Base-by-base conservation (phyloP, 1,140 invertebrate species). In the Aradophagus sp. region DNA sequence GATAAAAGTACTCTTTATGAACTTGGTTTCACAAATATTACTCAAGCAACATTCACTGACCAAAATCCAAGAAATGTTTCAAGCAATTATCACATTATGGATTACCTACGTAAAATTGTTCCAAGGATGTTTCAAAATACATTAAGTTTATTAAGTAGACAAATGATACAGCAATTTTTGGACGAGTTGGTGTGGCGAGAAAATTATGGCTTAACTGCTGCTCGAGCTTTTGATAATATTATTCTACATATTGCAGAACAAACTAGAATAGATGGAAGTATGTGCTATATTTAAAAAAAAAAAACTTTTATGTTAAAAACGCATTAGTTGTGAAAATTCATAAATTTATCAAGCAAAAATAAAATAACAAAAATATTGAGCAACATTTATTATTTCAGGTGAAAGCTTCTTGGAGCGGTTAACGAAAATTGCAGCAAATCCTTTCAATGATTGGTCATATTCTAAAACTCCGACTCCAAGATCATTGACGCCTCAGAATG, bases 121-220 rank as follows among this genome's bases (percentile, higher is more conserved):
- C 94, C 94, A 0, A 88, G 93, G 78, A 95, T 95, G 93, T 96
- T 95, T 82, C 91, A 95, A 86, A 95, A 94, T 80, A 95, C 94
- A 0, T 80, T 96, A 5, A 94, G 93, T 12, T 82, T 95, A 44
- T 84, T 96, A 0, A 95, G 92, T 3, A 86, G 93, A 38, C 91
- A 93, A 80, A 93, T 95, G 80, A 95, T 95, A 75, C 94, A 96
- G 78, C 93, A 96, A 77, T 95, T 96, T 80, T 83, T 97, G 29
- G 94, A 96, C 77, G 95, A 97, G 79, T 84, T 97, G 2, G 92
- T 93, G 7, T 95, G 93, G 93, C 77, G 90, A 62, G 90, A 92
- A 80, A 89, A 90, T 70, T 95, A 90, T 77, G 94, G 93, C 0
- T 86, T 87, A 1, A 91, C 92, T 5, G 88, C 93, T 0, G 86